Percentiles rank a stretch among this genome's conserved stretches.
Conservation (phyloP, 2,888 invertebrate genomes). For the Aphrophora alni region DNA sequence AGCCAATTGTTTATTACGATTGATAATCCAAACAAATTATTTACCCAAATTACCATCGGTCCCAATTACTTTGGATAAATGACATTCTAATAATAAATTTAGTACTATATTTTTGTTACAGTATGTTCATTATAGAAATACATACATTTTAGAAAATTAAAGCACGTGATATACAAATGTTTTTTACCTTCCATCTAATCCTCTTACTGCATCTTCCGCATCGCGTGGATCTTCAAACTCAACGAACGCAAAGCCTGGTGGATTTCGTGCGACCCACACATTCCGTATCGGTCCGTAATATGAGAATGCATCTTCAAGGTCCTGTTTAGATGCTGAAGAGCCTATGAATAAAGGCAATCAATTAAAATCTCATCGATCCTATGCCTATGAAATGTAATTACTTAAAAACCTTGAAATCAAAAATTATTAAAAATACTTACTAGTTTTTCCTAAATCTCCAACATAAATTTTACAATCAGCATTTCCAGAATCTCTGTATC, state of each 20-base stretch:
- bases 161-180: no score
- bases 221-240: slow-evolving; percentile 93
- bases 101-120: no score
- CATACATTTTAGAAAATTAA: no score
- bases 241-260: slow-evolving; percentile 94
- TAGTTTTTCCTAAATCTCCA: slow-evolving; percentile 86
- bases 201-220: slow-evolving; percentile 88
- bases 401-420: neutral
- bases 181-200: slow-evolving; percentile 60
- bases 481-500: slow-evolving; percentile 64
- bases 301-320: slow-evolving; percentile 91
- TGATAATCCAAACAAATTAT: no score
- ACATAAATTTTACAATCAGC: slow-evolving; percentile 95
- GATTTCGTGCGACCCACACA: slow-evolving; percentile 98
- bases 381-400: no score
- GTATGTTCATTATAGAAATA: no score
- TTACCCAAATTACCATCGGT: no score
- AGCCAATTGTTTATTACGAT: no score
- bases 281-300: slow-evolving; percentile 91
- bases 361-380: no score
- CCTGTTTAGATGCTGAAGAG: slow-evolving; percentile 81
- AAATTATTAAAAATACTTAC: neutral
- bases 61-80: no score
- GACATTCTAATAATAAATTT: no score
- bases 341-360: slow-evolving; percentile 52